Evolutionary conservation across 2,797 vertebrate species (phyloP), one percentile per base, ranked within the genome.

Genomic region (Mormyrops boulengeri): DNA sequence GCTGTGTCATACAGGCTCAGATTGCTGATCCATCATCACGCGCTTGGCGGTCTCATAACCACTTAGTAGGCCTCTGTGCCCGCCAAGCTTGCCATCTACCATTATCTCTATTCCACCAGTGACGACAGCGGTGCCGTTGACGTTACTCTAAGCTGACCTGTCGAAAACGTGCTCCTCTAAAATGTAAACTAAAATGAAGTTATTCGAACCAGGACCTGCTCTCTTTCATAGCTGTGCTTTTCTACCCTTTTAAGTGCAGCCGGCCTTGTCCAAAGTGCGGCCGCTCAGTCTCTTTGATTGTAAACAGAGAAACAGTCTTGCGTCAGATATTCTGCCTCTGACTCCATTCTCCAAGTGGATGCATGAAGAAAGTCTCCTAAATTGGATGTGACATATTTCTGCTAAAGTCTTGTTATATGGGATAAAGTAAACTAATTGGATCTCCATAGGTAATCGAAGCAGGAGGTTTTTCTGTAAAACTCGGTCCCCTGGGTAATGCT

Each of bases 371-470:
- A 73, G 66, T 73, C 77, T 44, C 19, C 17, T n/a, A 90, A 92
- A 91, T 91, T 92, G 90, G 90, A 55, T 88, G 85, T 92, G 91
- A 90, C 91, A 92, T 92, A 92, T 92, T 90, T 91, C 73, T 88
- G 89, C 85, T 88, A 2, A 14, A 85, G 90, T 92, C 91, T 93
- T 94, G 91, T 93, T 91, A 93, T 92, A 90, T 34, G 26, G 89
- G 90, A 91, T 69, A 92, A 92, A 92, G 92, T 89, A 89, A 91
- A 90, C 87, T 92, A 94, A 94, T 94, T 94, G 92, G 93, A 90
- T 89, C 90, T 93, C 91, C 88, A 88, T 4, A 0, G 90, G 92
- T 90, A 91, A 89, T 38, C 50, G 0, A 88, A 86, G 89, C 89
- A 90, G 89, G 88, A 89, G 89, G 90, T 91, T 17, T 89, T 17